Evolutionary conservation across 2,113 vertebrate genomes (phyloP).

Genomic region (Erythrolamprus reginae): DNA sequence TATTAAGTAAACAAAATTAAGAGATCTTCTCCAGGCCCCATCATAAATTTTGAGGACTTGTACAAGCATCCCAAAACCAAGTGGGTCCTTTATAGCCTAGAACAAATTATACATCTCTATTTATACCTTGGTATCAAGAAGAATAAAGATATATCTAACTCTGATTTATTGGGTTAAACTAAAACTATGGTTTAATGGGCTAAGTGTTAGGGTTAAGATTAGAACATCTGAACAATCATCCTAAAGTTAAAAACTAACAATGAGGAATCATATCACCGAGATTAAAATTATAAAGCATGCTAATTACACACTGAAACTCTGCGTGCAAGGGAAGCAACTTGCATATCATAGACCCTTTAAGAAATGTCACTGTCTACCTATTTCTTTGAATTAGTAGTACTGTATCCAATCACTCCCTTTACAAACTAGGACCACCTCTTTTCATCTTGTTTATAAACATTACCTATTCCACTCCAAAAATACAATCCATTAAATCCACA

Average conservation of each 20-base stretch:
- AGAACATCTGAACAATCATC: not conserved
- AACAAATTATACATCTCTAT: not conserved
- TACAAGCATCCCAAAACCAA: not conserved
- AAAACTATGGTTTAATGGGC: not conserved
- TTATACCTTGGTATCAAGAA: not conserved
- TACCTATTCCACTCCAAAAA: not conserved
- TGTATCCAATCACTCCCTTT: not conserved
- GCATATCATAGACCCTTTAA: not conserved
- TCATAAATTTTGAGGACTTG: not conserved
- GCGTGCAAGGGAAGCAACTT: not conserved
- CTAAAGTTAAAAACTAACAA: not conserved
- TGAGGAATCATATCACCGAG: not conserved
- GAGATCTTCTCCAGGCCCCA: not conserved
- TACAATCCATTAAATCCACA: not conserved
- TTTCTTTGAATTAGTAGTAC: not conserved
- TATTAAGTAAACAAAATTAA: not conserved
- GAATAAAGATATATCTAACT: not conserved
- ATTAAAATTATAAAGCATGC: not conserved
- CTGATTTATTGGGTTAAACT: not conserved
- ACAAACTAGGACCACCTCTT: not conserved
- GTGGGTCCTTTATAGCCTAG: not conserved
- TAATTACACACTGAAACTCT: not conserved
- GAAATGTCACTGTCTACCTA: not conserved
- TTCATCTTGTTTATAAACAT: not conserved
- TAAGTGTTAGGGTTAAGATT: not conserved